Base-by-base conservation (phyloP, 2,888 invertebrate genomes). In the Cactoblastis cactorum region DNA sequence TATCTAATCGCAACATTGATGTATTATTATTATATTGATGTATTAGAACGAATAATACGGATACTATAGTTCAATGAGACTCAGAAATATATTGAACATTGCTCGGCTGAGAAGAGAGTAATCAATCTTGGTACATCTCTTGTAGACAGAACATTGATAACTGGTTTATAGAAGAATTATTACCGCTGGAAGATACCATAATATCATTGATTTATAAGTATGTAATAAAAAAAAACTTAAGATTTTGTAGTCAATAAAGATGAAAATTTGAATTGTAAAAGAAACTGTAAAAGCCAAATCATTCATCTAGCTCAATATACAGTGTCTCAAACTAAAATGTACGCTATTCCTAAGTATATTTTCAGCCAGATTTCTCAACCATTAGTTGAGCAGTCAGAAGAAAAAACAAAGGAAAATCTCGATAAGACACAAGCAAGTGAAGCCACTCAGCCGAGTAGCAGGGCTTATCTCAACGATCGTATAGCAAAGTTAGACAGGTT, bases 1-100 rank as follows among this genome's bases (percentile, higher is more conserved):
- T 76, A 77, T 81, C 78, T 76, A 76, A 80, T 77, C 73, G 75
- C 61, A 71, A 80, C 78, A 74, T 71, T 83, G 83, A 83, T 80
- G 76, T 70, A 80, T 80, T 74, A 69, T 67, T 61, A 6, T 9
- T 71, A 80, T 77, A 74, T 71, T 83, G 83, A 83, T 80, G 76
- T 70, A 80, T 80, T 74, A 69, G 67, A 61, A 62, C 68, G 74
- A 71, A 69, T 67, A 71, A 72, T 63, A 63, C 54, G 53, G 51
- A 52, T 37, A 11, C 1, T 17, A 35, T 45, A 54, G 46, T 49
- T 46, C 50, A 55, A 49, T 41, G 45, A 15, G 43, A 43, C 32
- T 28, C 28, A 9, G 47, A 59, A 47, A 54, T 22, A 57, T 53
- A 58, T 52, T 56, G 62, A 62, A 58, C 56, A 63, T 62, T 53